Conservation (phyloP, 2,888 invertebrate species). For the Rotaria sp. region DNA sequence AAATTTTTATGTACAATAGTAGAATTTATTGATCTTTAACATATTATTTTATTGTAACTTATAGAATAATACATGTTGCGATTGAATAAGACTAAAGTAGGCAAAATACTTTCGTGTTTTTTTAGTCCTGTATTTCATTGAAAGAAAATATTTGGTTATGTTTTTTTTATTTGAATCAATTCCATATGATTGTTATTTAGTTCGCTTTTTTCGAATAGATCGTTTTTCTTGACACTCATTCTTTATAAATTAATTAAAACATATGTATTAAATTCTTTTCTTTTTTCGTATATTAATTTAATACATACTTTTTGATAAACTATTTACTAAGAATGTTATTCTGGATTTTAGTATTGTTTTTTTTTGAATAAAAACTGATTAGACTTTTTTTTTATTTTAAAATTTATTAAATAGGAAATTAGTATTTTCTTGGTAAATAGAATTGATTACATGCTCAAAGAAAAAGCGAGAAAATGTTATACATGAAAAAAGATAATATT, state of each 20-base stretch:
- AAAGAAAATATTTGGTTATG: neutral
- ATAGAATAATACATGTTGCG: neutral
- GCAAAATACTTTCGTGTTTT: neutral
- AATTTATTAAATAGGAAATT: no score
- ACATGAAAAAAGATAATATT: no score
- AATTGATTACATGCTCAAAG: no score
- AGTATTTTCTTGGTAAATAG: no score
- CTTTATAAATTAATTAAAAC: neutral
- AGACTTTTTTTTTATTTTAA: no score
- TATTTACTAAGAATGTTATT: no score
- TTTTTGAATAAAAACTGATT: no score
- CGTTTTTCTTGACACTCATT: neutral
- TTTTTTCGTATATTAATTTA: no score
- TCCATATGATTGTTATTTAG: neutral
- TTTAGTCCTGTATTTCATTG: neutral
- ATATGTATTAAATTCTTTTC: neutral
- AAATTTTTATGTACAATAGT: neutral
- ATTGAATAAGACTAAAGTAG: no score
- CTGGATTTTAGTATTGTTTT: no score
- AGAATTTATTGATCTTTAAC: neutral
- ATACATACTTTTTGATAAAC: no score
- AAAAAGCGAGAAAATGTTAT: no score
- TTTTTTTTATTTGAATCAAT: neutral
- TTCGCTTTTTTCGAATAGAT: neutral
- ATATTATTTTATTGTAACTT: neutral